A percentile compares a stretch with the other conserved stretches of the same genome.
phyloP scores from a whole-genome alignment of 2,888 invertebrate species.

The Heliconius ismenius region DNA sequence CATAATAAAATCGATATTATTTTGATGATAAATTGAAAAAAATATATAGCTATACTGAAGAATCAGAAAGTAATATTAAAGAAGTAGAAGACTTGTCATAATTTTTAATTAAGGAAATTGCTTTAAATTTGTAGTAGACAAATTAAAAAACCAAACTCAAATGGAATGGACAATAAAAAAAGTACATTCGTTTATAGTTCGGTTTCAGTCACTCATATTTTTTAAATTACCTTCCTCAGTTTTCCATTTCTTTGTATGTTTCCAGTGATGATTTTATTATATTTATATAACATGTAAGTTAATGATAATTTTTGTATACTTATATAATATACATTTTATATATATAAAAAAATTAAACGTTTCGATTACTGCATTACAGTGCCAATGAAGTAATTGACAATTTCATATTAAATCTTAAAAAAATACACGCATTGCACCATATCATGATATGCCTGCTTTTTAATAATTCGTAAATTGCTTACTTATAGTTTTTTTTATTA shows the following conservation, averaged over 20 bases:
- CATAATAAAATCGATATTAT: conserved; percentile 11
- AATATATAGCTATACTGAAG: neutral
- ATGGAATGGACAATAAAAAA: neutral
- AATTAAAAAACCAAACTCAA: no score
- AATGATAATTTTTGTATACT: no score
- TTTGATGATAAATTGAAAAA: neutral
- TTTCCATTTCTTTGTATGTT: no score
- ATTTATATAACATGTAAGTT: no score
- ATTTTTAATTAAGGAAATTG: neutral
- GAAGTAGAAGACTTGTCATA: neutral
- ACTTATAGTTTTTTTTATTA: no score
- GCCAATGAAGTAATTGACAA: conserved; percentile 15
- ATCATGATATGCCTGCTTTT: no score
- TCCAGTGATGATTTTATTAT: no score
- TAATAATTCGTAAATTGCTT: no score
- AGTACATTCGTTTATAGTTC: neutral
- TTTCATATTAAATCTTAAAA: neutral
- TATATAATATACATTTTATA: no score
- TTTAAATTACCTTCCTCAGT: no score
- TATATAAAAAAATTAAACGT: neutral
- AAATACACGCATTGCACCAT: neutral
- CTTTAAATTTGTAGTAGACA: no score
- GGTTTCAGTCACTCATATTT: neutral
- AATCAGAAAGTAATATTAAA: neutral
- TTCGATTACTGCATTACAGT: conserved; percentile 9